Conservation (phyloP, 2,888 invertebrate genomes). For the Agriopis aurantiaria region DNA sequence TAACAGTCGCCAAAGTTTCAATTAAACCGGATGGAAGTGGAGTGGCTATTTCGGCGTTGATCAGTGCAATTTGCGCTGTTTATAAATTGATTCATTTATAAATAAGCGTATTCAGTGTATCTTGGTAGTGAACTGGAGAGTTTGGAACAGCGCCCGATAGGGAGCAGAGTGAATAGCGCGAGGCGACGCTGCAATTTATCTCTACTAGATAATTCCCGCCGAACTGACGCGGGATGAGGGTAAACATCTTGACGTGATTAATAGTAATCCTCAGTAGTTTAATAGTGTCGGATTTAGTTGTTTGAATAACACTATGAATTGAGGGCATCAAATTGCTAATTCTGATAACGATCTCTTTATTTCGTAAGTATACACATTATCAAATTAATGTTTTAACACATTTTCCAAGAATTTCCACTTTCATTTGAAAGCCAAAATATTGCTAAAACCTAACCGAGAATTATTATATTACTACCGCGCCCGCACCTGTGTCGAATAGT, state of each 20-base stretch:
- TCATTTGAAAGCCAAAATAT: conserved; percentile 44
- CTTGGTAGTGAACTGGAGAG: conserved; percentile 63
- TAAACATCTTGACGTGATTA: conserved; percentile 84
- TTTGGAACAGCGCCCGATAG: conserved; percentile 62
- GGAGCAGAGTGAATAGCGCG: conserved; percentile 58
- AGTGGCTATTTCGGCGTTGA: conserved; percentile 48
- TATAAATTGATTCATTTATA: conserved; percentile 71
- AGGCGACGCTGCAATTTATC: conserved; percentile 75
- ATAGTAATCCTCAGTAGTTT: conserved; percentile 82
- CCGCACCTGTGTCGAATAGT: conserved; percentile 43
- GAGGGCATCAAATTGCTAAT: conserved; percentile 63
- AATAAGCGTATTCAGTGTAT: conserved; percentile 60
- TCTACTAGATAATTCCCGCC: conserved; percentile 78
- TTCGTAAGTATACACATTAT: not conserved
- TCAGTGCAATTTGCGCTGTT: conserved; percentile 61
- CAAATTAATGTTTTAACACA: not conserved
- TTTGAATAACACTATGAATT: conserved; percentile 73
- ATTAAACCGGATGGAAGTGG: conserved; percentile 44
- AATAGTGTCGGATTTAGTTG: conserved; percentile 79
- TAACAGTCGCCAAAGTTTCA: conserved; percentile 46
- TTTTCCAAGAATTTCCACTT: conserved; percentile 41
- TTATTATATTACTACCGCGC: conserved; percentile 33
- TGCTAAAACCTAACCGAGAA: conserved; percentile 35
- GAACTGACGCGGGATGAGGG: conserved; percentile 80
- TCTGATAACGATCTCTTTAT: conserved; percentile 28